Base-by-base conservation (phyloP, 2,113 vertebrate species). In the Apteryx owenii region DNA sequence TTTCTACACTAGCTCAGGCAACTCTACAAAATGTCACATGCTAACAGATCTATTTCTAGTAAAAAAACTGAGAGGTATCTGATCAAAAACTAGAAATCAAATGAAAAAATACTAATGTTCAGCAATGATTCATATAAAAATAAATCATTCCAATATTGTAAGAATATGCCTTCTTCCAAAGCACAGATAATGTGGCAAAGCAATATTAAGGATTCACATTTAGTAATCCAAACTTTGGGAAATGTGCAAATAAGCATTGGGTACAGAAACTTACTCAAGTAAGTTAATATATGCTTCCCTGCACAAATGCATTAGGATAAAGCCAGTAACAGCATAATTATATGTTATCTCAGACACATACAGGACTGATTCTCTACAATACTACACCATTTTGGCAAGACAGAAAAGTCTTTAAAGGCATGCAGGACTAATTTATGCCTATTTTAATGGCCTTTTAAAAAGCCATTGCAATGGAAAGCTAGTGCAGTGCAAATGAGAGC, bases 331-430 rank as follows among this genome's bases (percentile, higher is more conserved):
- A 75, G 10, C 12, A 12, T 25, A 28, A 26, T 20, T 61, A 31
- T 8, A 42, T 1, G 0, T 22, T 40, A 26, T 5, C 25, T 22
- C 54, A 58, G 40, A 17, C 22, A 69, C 23, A 46, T 12, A 18
- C 38, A 65, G 15, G 9, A 38, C 36, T 26, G 33, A 14, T 23
- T 64, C 46, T 88, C 10, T 20, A 38, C 48, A 25, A 9, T 0
- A 4, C n/a, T 29, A 36, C 9, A 42, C 5, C 4, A 36, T 10
- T 42, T 33, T 12, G 7, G 17, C 38, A 42, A 26, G 9, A 36
- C 23, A 56, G 56, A 73, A 56, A 23, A 7, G 2, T 25, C 36
- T 56, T 53, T 60, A 11, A 66, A 75, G 14, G 5, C 2, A 7
- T 44, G 8, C 20, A 25, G 65, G 14, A 11, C 26, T 68, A 33